Conservation (phyloP, 1,140 invertebrate genomes). For the Dreissena polymorpha region DNA sequence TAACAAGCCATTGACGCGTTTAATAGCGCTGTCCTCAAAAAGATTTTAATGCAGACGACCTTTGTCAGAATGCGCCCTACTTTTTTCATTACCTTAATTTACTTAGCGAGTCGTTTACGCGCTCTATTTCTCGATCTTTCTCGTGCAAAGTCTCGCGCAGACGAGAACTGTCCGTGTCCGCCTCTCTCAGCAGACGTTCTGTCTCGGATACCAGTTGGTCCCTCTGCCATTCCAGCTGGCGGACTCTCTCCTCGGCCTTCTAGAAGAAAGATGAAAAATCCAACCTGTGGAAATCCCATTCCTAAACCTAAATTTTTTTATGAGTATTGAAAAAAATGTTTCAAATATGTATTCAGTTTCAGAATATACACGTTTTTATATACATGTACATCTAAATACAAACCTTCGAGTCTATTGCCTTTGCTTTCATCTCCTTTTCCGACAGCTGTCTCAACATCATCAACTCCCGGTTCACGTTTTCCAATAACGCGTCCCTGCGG, state of each 20-base stretch:
- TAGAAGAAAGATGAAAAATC: not conserved
- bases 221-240: constrained; percentile 48
- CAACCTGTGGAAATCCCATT: not conserved
- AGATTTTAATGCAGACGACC: too few species aligned
- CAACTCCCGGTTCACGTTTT: constrained; percentile 59
- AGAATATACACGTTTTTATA: too few species aligned
- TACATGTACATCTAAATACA: too few species aligned
- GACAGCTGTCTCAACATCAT: constrained; percentile 24
- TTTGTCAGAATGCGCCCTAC: too few species aligned
- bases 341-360: too few species aligned
- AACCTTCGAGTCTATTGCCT: constrained; percentile 32
- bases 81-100: constrained; percentile 42
- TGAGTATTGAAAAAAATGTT: too few species aligned
- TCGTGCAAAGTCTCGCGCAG: constrained; percentile 44
- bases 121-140: constrained; percentile 55
- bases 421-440: constrained; percentile 36
- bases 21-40: too few species aligned
- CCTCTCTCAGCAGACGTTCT: constrained; percentile 45
- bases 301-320: too few species aligned
- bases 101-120: constrained; percentile 50
- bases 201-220: constrained; percentile 52
- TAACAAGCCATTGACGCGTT: too few species aligned
- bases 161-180: constrained; percentile 38
- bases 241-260: constrained; percentile 15
- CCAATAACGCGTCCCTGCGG: constrained; percentile 53